Evolutionary conservation across 2,113 vertebrate genomes (phyloP).

Genomic region (Nesospiza acunhae): DNA sequence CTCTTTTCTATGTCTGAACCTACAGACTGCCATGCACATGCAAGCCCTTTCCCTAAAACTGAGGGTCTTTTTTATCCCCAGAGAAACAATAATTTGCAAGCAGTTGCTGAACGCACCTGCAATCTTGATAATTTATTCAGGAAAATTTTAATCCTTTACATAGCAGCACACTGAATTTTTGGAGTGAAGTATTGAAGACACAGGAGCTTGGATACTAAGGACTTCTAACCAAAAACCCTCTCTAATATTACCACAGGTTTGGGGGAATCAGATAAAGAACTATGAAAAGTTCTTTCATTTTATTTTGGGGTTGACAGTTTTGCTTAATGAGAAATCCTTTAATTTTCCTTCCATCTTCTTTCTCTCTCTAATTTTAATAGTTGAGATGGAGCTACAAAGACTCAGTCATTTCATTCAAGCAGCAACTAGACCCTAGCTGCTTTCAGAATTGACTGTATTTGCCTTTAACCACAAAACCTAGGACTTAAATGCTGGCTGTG

Average conservation of each 20-base stretch:
- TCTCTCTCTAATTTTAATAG: not conserved
- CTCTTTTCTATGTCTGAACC: not conserved
- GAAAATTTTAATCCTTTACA: not conserved
- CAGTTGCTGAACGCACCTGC: not conserved
- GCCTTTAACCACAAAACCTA: not conserved
- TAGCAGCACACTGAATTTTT: not conserved
- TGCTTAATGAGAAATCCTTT: not conserved
- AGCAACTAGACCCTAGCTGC: not conserved
- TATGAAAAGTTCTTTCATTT: not conserved
- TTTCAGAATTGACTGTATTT: not conserved
- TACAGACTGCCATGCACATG: not conserved
- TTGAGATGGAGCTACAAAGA: not conserved
- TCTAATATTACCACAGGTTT: not conserved
- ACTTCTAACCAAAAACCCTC: not conserved
- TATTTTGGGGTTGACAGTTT: not conserved
- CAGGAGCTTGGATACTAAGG: not conserved
- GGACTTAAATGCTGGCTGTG: not conserved
- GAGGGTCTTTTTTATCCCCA: accelerated
- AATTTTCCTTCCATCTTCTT: not conserved
- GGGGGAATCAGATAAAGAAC: not conserved
- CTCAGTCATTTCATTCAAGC: not conserved
- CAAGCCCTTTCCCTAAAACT: not conserved
- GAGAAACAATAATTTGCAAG: not conserved
- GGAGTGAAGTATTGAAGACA: not conserved
- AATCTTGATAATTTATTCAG: not conserved